Base-by-base conservation (phyloP, 2,797 vertebrate species). In the Semotilus atromaculatus region DNA sequence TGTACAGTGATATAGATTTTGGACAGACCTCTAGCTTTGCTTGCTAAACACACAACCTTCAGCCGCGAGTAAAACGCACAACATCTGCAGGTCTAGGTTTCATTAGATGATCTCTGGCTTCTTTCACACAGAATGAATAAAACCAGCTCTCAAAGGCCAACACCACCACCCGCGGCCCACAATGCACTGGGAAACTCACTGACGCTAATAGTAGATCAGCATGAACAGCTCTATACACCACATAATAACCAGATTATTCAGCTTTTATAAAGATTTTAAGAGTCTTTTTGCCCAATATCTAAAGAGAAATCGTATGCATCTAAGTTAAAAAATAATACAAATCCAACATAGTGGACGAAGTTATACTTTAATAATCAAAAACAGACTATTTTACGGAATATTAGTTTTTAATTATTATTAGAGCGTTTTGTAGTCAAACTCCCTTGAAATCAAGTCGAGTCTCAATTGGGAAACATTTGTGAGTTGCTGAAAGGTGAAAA, bases 21-120 rank as follows among this genome's bases (percentile, higher is more conserved):
- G 13, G 43, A 4, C 43, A 43, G 43, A 43, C 10, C 43, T 43
- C 11, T 43, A 43, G 43, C 0, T 43, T 43, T 13, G 3, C 40
- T 14, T 4, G 43, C 43, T 45, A 45, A 43, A 45, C 13, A 45
- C 43, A 45, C 43, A 45, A 45, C 4, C 43, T 31, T 76, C 43
- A 51, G 29, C 18, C 4, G 34, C 5, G 7, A 51, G 62, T 92
- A 88, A 92, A 90, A 23, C 16, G 23, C 29, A 26, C 60, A 48
- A 31, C 31, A 31, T 18, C 10, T 7, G 53, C 38, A 38, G 79
- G 21, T 67, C 58, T 1, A 26, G 21, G 43, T 55, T 53, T 51
- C 34, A 70, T 81, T 36, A 72, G 88, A 85, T 85, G 86, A 91
- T 90, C 92, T 92, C 91, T 80, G 70, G 84, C 89, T 87, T 91